Percentiles rank a stretch among this genome's conserved stretches.
These are phyloP conservation scores for Hylaeus anthracinus DNA, from an alignment of 1,140 invertebrate genomes.

Conservation along the genomic window DNA sequence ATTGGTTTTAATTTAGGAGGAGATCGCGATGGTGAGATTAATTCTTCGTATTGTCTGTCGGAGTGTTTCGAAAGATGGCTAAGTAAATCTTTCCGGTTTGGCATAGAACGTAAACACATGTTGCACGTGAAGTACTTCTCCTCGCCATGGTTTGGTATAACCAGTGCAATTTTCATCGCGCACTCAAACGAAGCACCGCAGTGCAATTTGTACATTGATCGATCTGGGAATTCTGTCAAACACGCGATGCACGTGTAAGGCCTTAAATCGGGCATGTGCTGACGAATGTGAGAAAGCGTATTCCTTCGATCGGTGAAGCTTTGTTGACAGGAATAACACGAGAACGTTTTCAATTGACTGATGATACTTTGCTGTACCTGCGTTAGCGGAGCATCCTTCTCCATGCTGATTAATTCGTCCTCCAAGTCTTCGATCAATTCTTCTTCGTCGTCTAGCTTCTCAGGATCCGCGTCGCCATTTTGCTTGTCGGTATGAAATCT, in stretches of 20 bases:
- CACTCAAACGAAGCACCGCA: constrained; percentile 77
- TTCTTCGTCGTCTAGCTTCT: constrained; percentile 52
- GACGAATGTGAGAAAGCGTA: constrained; percentile 76
- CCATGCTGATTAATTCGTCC: constrained; percentile 69
- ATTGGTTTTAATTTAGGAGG: constrained; percentile 66
- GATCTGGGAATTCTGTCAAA: constrained; percentile 75
- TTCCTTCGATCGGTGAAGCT: constrained; percentile 71
- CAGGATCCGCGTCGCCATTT: constrained; percentile 17
- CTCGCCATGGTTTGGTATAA: constrained; percentile 72
- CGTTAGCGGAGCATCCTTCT: constrained; percentile 71
- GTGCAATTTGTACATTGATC: constrained; percentile 74
- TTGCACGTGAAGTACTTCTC: constrained; percentile 79
- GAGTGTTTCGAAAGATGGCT: constrained; percentile 73
- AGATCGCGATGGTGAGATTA: constrained; percentile 50
- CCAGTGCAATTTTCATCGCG: constrained; percentile 78
- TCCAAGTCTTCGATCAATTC: constrained; percentile 67
- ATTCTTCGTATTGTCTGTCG: constrained; percentile 70
- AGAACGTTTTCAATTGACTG: constrained; percentile 78
- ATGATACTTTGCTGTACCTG: constrained; percentile 77
- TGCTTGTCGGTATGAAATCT: constrained; percentile 67
- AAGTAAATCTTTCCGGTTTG: constrained; percentile 72
- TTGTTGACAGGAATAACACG: constrained; percentile 75
- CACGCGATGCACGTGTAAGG: constrained; percentile 78
- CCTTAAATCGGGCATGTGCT: constrained; percentile 76
- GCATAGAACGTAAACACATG: constrained; percentile 75